Evolutionary conservation across 2,888 invertebrate genomes (phyloP).

Genomic region (Steinernema scapterisci): DNA sequence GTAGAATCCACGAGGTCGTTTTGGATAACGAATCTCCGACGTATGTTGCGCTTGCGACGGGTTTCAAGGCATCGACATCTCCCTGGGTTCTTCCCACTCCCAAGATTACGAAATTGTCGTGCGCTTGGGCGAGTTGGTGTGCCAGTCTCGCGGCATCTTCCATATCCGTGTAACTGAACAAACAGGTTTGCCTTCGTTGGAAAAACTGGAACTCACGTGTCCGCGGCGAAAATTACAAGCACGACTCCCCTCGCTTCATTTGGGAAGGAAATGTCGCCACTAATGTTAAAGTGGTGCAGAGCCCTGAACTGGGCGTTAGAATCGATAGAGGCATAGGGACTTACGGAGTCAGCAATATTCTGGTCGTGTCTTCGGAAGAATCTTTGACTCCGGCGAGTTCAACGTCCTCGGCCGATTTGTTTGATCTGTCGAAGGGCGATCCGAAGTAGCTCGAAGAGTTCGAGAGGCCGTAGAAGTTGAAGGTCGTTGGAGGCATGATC

Average conservation of each 20-base stretch:
- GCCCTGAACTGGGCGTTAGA: neutral
- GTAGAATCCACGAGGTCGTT: slow-evolving; percentile 2
- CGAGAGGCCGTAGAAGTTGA: slow-evolving; percentile 23
- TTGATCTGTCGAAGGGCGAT: neutral
- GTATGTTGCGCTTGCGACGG: neutral
- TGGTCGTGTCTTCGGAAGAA: neutral
- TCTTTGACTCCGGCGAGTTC: neutral
- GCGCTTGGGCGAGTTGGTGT: too few relatives aligned
- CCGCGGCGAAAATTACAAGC: slow-evolving; percentile 7
- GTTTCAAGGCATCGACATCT: neutral
- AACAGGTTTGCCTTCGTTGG: neutral
- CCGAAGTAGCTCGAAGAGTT: neutral
- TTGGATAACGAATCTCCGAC: neutral
- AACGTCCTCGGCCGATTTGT: neutral
- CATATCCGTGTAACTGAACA: neutral
- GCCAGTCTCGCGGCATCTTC: neutral
- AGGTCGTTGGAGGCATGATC: neutral
- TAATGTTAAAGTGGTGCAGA: neutral
- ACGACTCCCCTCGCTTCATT: neutral
- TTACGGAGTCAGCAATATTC: neutral
- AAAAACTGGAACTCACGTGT: neutral
- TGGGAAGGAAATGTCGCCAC: neutral
- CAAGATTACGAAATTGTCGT: neutral
- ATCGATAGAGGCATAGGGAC: neutral
- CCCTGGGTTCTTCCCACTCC: neutral